Evolutionary conservation across 2,888 invertebrate species (phyloP).

Genomic region (Leptothorax acervorum): DNA sequence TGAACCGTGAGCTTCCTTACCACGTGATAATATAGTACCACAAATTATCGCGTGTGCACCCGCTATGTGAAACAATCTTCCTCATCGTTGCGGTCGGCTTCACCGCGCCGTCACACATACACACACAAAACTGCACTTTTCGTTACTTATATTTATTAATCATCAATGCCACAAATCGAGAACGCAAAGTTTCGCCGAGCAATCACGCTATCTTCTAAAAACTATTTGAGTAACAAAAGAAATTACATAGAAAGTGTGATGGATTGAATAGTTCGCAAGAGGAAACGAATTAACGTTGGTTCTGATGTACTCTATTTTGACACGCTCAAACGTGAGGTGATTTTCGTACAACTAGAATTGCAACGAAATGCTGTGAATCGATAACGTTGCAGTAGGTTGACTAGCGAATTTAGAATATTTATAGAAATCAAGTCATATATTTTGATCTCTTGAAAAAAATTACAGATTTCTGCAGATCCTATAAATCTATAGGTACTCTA

Average conservation of each 20-base stretch:
- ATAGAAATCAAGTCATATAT: neutral
- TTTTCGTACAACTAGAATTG: conserved; percentile 3
- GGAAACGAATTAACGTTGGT: neutral
- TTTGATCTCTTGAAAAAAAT: neutral
- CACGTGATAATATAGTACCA: conserved; percentile 28
- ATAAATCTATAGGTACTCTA: neutral
- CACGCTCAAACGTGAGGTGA: neutral
- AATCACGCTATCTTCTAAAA: neutral
- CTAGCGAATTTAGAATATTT: neutral
- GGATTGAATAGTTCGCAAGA: neutral
- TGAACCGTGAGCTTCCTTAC: conserved; percentile 22
- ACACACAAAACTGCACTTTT: neutral
- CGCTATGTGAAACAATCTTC: conserved; percentile 23
- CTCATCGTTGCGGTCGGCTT: neutral
- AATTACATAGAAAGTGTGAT: neutral
- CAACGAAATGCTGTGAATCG: neutral
- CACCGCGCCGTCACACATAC: neutral
- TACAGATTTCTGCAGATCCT: neutral
- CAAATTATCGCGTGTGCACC: conserved; percentile 17
- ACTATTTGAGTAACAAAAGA: neutral
- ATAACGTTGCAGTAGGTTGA: neutral
- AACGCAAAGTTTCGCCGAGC: neutral
- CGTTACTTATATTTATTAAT: conserved; percentile 15
- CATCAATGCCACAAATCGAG: neutral
- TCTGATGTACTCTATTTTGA: neutral